Conservation (phyloP, 2,113 vertebrate genomes). For the Austrofundulus limnaeus region DNA sequence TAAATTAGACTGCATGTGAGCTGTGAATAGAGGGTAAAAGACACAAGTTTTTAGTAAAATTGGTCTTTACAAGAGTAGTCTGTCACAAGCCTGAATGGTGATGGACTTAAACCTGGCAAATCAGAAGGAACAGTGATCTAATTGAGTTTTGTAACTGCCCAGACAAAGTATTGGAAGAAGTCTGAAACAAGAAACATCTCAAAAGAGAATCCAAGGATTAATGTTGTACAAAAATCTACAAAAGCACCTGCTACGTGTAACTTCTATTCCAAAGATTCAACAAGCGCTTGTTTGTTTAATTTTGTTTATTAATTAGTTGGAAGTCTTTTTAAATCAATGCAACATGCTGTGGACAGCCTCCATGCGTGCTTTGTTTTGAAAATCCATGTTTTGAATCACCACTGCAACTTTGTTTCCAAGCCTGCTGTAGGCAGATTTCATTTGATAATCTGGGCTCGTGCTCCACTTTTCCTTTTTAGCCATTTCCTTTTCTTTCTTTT, state of each 20-base stretch:
- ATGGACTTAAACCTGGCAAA: constrained; percentile 35
- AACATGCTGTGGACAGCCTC: constrained; percentile 2
- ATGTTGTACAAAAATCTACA: constrained; percentile 10
- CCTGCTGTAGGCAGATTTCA: constrained; percentile 30
- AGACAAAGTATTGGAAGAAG: constrained; percentile 23
- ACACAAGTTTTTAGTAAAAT: constrained; percentile 42
- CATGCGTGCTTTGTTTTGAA: constrained; percentile 26
- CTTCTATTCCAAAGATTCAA: background rate
- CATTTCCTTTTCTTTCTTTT: background rate
- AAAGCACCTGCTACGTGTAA: background rate
- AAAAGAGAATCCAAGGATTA: constrained; percentile 25
- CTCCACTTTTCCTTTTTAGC: constrained; percentile 15
- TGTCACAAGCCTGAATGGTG: constrained; percentile 47
- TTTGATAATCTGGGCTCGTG: constrained; percentile 37
- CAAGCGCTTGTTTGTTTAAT: background rate
- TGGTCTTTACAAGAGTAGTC: constrained; percentile 28
- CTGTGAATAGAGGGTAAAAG: constrained; percentile 7
- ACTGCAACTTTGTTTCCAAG: constrained; percentile 28
- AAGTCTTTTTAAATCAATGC: constrained; percentile 20
- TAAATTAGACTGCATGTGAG: constrained; percentile 43
- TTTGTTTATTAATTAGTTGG: constrained; percentile 9
- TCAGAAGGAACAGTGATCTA: constrained; percentile 33
- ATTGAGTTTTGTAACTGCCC: constrained; percentile 20
- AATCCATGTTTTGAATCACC: constrained; percentile 30
- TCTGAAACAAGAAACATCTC: constrained; percentile 2